A percentile compares a stretch with the other conserved stretches of the same genome.
Conservation (phyloP, 2,113 vertebrate genomes). For the Acanthochromis polyacanthus region DNA sequence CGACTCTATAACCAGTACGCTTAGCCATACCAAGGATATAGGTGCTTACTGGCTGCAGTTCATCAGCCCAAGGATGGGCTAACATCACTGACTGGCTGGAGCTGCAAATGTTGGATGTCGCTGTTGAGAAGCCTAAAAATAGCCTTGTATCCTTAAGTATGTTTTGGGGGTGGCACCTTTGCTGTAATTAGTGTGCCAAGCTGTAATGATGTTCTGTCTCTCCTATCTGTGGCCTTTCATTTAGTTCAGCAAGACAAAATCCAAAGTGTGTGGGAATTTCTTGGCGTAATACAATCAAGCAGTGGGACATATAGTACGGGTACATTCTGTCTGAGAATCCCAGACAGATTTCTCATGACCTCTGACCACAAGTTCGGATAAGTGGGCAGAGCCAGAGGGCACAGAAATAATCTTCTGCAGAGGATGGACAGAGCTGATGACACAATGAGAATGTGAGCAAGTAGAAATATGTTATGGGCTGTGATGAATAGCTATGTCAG, state of each 20-base stretch:
- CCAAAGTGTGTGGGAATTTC: not conserved
- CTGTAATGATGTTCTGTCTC: not conserved
- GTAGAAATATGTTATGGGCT: conserved; percentile 39
- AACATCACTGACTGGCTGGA: too few relatives aligned
- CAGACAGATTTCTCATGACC: conserved; percentile 19
- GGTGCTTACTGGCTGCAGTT: too few relatives aligned
- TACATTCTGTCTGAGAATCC: conserved; percentile 5
- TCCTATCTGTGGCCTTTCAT: not conserved
- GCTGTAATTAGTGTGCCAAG: not conserved
- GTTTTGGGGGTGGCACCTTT: not conserved
- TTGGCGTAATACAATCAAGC: not conserved
- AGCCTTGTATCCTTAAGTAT: not conserved
- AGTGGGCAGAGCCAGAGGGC: conserved; percentile 40
- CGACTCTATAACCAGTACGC: too few relatives aligned
- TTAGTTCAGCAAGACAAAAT: not conserved
- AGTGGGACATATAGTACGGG: not conserved
- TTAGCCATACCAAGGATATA: too few relatives aligned
- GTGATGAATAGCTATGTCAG: conserved; percentile 52
- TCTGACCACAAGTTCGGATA: conserved; percentile 32
- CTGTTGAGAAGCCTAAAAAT: not conserved
- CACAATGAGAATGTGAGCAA: conserved; percentile 34
- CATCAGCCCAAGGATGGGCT: too few relatives aligned
- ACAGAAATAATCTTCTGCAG: conserved; percentile 37
- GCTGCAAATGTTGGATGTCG: too few relatives aligned
- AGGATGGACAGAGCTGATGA: conserved; percentile 27